These are phyloP conservation scores for Eolophus roseicapilla DNA, from an alignment of 2,113 vertebrate species.

Conservation along the genomic window DNA sequence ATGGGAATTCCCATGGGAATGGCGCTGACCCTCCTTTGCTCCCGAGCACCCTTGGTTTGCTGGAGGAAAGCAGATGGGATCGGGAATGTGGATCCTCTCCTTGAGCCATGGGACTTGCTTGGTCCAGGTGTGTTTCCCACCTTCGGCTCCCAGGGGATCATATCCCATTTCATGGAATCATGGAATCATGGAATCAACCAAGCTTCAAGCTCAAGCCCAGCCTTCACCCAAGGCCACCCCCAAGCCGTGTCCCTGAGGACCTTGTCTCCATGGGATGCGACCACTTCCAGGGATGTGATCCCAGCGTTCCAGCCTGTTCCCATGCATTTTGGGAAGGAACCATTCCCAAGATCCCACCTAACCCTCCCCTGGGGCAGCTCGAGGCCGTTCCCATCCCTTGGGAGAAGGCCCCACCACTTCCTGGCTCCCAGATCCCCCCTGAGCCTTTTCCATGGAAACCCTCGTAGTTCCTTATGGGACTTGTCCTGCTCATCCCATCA, in stretches of 20 bases:
- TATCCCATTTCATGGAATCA: not conserved
- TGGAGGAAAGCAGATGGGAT: not conserved
- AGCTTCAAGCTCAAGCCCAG: not conserved
- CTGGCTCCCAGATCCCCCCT: too few species aligned
- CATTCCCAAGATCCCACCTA: not conserved
- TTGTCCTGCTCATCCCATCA: too few species aligned
- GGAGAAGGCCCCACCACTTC: too few species aligned
- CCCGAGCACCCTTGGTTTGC: too few species aligned
- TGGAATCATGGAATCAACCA: not conserved
- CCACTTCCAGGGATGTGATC: not conserved
- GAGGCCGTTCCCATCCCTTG: not conserved
- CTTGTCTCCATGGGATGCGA: too few species aligned
- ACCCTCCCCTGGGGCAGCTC: not conserved
- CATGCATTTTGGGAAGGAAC: too few species aligned
- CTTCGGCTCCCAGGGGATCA: not conserved
- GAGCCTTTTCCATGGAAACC: not conserved
- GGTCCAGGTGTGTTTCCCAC: not conserved
- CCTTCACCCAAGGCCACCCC: not conserved
- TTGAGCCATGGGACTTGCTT: not conserved
- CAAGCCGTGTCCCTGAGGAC: too few species aligned
- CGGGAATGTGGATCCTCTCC: not conserved
- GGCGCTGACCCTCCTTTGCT: not conserved
- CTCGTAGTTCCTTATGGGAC: too few species aligned
- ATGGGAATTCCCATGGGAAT: not conserved
- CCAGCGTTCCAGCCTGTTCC: not conserved